A percentile compares a stretch with the other conserved stretches of the same genome.
These are phyloP conservation scores for Chesias legatella DNA, from an alignment of 2,888 invertebrate species.

Conservation along the genomic window DNA sequence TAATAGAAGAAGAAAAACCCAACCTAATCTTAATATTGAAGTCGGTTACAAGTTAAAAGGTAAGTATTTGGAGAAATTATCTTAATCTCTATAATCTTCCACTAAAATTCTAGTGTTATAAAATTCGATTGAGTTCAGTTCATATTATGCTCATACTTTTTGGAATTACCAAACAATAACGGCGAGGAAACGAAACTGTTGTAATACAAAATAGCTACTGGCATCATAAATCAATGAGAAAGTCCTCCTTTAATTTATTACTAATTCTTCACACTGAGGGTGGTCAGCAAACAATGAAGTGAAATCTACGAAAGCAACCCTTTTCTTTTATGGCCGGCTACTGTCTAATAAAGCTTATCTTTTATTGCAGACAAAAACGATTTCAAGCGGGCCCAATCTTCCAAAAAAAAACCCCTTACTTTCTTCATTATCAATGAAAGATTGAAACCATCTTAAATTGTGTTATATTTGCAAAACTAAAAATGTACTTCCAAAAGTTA, in stretches of 20 bases:
- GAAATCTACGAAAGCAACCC: slow-evolving; percentile 45
- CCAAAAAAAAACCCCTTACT: slow-evolving; percentile 5
- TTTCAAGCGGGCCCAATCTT: slow-evolving; percentile 22
- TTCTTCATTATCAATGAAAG: no score
- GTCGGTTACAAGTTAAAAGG: not conserved
- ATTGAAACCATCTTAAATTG: no score
- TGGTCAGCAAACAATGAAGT: slow-evolving; percentile 47
- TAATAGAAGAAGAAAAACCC: no score
- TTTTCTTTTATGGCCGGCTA: slow-evolving; percentile 61
- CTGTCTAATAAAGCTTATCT: slow-evolving; percentile 63
- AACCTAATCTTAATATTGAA: no score
- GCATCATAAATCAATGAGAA: slow-evolving; percentile 51
- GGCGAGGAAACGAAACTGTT: slow-evolving; percentile 21
- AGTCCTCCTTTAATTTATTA: slow-evolving; percentile 43
- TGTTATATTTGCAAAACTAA: no score
- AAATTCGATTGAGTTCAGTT: slow-evolving; percentile 17
- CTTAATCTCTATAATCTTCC: slow-evolving; percentile 4
- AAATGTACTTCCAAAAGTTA: no score
- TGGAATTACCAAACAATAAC: slow-evolving; percentile 25
- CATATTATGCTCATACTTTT: slow-evolving; percentile 12
- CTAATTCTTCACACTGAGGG: slow-evolving; percentile 49
- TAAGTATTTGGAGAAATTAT: slow-evolving; percentile 11
- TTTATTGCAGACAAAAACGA: slow-evolving; percentile 22
- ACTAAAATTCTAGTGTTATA: slow-evolving; percentile 9
- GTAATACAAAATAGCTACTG: slow-evolving; percentile 44